Evolutionary conservation across 2,113 vertebrate species (phyloP).

Genomic region (Delphinapterus leucas): DNA sequence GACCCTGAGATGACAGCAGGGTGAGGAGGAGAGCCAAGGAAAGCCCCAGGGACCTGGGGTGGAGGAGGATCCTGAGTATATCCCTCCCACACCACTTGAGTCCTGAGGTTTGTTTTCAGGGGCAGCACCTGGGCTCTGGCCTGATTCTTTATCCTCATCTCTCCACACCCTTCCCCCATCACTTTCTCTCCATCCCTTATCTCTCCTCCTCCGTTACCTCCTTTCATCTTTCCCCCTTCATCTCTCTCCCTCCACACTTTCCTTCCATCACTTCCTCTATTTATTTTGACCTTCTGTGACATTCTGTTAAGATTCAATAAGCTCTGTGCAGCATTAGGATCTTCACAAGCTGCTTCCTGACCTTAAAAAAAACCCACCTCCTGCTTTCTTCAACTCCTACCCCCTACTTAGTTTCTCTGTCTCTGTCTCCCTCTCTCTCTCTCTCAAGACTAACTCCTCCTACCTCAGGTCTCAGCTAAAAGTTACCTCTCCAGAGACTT

Average conservation of each 20-base stretch:
- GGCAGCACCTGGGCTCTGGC: background rate
- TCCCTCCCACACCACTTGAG: background rate
- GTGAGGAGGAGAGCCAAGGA: background rate
- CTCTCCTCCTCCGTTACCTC: background rate
- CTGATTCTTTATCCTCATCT: background rate
- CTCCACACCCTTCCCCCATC: background rate
- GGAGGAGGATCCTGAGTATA: background rate
- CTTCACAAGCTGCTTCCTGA: background rate
- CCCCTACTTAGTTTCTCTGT: background rate
- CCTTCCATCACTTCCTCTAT: background rate
- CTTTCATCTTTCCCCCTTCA: background rate
- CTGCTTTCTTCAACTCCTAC: background rate
- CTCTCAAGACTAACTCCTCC: background rate
- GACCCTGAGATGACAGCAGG: background rate
- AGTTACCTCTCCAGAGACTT: background rate
- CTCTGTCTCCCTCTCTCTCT: background rate
- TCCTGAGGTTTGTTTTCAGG: background rate
- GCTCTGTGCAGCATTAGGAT: background rate
- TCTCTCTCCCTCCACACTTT: background rate
- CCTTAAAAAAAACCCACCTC: background rate
- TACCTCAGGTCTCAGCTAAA: background rate
- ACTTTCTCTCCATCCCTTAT: background rate
- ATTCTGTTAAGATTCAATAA: background rate
- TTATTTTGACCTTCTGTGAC: background rate
- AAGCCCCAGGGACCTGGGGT: fast-evolving